Conservation (phyloP, 2,113 vertebrate genomes). For the Ivindomyrus marchei region DNA sequence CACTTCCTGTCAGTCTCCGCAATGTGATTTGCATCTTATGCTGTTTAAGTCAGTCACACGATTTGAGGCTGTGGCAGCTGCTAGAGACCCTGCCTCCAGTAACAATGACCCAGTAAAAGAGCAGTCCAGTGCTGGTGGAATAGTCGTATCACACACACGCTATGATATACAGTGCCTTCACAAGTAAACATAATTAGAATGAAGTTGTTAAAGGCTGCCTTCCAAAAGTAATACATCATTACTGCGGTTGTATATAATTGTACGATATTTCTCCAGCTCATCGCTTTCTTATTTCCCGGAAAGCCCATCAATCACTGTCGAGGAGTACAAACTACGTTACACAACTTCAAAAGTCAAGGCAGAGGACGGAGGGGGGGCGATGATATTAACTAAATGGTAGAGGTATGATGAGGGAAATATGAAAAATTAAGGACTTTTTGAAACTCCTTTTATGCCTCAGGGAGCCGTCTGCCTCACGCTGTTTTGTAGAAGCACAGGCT, state of each 20-base stretch:
- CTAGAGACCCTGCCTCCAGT: neutral
- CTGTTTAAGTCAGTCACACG: neutral
- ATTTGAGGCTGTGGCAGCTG: neutral
- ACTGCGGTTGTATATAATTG: neutral
- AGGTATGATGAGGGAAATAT: neutral
- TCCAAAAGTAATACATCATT: neutral
- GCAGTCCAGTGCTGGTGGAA: neutral
- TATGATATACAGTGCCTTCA: neutral
- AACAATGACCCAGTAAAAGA: neutral
- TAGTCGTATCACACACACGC: neutral
- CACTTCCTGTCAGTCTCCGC: neutral
- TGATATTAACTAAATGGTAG: neutral
- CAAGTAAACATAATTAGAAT: slow-evolving; percentile 9
- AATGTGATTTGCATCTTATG: neutral
- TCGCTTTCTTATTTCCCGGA: neutral
- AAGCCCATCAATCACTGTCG: neutral
- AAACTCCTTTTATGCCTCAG: neutral
- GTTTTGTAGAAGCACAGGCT: neutral
- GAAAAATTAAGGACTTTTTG: neutral
- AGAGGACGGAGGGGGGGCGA: neutral
- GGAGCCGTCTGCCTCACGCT: neutral
- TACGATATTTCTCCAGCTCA: neutral
- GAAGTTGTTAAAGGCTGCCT: neutral
- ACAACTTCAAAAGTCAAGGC: neutral
- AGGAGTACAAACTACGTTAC: neutral